Percentiles rank a stretch among this genome's conserved stretches.
These are phyloP conservation scores for Calonectris borealis DNA, from an alignment of 2,113 vertebrate species.

Conservation along the genomic window DNA sequence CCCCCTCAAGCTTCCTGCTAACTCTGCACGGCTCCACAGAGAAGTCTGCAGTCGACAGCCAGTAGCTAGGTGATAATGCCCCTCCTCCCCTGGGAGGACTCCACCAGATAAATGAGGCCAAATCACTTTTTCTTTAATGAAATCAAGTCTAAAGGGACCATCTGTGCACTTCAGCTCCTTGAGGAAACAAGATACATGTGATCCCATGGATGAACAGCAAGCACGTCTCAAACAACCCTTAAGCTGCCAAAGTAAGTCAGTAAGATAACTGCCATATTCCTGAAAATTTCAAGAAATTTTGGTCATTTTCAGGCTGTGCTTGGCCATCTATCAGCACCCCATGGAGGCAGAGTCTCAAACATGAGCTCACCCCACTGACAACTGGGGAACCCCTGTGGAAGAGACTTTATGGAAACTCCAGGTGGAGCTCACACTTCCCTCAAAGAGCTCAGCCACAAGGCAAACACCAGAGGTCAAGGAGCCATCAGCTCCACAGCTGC, in stretches of 20 bases:
- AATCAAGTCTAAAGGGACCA: neutral
- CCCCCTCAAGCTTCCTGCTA: neutral
- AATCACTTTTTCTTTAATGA: neutral
- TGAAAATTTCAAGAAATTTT: neutral
- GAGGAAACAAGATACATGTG: neutral
- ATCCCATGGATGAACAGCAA: neutral
- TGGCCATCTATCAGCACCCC: neutral
- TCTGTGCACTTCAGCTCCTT: neutral
- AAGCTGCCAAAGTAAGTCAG: neutral
- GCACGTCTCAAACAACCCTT: neutral
- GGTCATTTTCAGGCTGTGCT: neutral
- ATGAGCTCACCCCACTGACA: neutral
- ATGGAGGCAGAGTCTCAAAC: neutral
- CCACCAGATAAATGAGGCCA: neutral
- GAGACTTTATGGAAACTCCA: neutral
- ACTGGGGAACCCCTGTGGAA: rapidly evolving
- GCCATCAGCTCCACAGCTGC: neutral
- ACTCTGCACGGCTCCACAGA: neutral
- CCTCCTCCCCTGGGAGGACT: neutral
- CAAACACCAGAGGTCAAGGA: neutral
- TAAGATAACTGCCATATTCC: neutral
- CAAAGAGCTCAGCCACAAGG: no score
- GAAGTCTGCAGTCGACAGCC: neutral
- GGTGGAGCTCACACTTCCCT: neutral
- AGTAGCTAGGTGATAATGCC: neutral